Evolutionary conservation across 2,797 vertebrate species (phyloP).

Genomic region (Myotis planiceps): DNA sequence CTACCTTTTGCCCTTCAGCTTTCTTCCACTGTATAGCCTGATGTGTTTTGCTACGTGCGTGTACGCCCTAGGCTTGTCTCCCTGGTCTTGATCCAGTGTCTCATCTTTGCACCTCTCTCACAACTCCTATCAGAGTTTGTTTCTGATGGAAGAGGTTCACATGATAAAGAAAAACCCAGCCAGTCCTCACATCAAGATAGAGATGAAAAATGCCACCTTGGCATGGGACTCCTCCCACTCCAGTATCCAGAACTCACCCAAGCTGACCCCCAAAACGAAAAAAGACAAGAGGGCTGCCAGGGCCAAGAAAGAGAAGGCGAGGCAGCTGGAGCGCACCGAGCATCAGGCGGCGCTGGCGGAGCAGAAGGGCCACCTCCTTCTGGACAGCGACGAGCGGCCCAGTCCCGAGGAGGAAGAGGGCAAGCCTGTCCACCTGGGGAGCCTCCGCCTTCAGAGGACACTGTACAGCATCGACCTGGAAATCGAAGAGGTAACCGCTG

Average conservation of each 20-base stretch:
- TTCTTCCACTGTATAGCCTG: constrained; percentile 90
- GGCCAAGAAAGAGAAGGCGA: constrained; percentile 87
- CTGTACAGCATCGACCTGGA: constrained; percentile 92
- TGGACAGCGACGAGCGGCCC: constrained; percentile 87
- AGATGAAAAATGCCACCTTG: constrained; percentile 93
- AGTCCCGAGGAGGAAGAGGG: constrained; percentile 90
- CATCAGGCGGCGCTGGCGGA: constrained; percentile 89
- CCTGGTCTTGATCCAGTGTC: constrained; percentile 90
- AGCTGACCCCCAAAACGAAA: constrained; percentile 91
- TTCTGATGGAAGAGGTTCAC: constrained; percentile 95
- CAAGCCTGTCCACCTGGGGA: constrained; percentile 85
- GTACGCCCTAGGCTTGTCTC: constrained; percentile 89
- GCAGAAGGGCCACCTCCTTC: constrained; percentile 91
- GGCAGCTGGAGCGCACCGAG: constrained; percentile 84
- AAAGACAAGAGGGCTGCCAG: constrained; percentile 86
- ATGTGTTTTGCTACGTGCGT: constrained; percentile 91
- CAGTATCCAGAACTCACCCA: constrained; percentile 94
- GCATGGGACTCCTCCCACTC: constrained; percentile 94
- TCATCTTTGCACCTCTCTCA: constrained; percentile 93
- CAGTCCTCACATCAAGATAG: constrained; percentile 91
- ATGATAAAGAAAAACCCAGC: constrained; percentile 91
- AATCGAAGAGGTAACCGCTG: constrained; percentile 88
- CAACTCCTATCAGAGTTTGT: constrained; percentile 95
- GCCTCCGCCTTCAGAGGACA: constrained; percentile 90
- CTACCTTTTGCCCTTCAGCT: constrained; percentile 91